A percentile compares a stretch with the other conserved stretches of the same genome.
These are phyloP conservation scores for Paramormyrops kingsleyae DNA, from an alignment of 2,113 vertebrate genomes.

Conservation along the genomic window DNA sequence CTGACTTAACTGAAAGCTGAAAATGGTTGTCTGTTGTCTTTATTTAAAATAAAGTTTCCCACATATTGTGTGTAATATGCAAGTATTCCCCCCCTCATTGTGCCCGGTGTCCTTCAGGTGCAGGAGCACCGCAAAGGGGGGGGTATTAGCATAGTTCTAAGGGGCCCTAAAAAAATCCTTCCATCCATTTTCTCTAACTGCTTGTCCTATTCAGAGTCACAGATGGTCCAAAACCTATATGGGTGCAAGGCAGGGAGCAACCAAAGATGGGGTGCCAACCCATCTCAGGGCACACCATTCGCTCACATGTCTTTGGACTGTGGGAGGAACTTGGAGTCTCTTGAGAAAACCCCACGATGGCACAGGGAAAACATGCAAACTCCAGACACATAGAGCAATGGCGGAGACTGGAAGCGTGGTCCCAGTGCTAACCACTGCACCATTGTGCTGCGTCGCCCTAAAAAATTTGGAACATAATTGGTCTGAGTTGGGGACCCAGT, in stretches of 20 bases:
- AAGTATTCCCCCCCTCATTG: not conserved
- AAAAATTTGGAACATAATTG: not conserved
- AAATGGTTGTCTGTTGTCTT: not conserved
- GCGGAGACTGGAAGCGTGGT: not conserved
- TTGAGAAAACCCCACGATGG: not conserved
- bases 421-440: not conserved
- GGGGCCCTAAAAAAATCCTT: not conserved
- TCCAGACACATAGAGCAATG: not conserved
- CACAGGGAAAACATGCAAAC: not conserved
- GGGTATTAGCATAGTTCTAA: not conserved
- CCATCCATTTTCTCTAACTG: not conserved
- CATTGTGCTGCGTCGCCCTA: not conserved
- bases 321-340: not conserved
- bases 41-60: not conserved
- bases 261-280: not conserved
- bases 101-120: not conserved
- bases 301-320: not conserved
- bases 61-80: not conserved
- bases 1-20: not conserved
- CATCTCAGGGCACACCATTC: not conserved
- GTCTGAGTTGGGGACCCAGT: not conserved
- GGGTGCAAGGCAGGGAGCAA: not conserved
- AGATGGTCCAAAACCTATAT: not conserved
- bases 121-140: not conserved
- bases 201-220: not conserved